phyloP scores from a whole-genome alignment of 2,888 invertebrate genomes.

The Eledona agricola region DNA sequence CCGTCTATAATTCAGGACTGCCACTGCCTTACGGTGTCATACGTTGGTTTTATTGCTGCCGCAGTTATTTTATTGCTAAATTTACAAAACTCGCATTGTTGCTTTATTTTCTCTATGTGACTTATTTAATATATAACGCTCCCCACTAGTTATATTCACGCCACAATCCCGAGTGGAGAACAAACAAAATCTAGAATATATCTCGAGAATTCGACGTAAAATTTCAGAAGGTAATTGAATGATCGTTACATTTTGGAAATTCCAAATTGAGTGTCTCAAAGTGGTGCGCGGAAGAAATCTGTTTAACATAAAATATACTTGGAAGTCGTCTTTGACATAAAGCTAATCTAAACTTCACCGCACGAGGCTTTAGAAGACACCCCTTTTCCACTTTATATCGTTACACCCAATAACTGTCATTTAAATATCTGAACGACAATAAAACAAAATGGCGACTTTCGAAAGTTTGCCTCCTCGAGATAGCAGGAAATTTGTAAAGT shows the following conservation, averaged over 20 bases:
- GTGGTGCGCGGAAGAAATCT: constrained; percentile 7
- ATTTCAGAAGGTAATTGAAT: constrained; percentile 7
- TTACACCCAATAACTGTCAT: constrained; percentile 41
- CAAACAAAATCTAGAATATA: too few relatives aligned
- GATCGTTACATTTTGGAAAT: constrained; percentile 2
- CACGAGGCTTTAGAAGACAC: constrained; percentile 26
- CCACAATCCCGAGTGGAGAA: too few relatives aligned
- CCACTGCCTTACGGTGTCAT: constrained; percentile 36
- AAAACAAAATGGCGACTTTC: constrained; percentile 36
- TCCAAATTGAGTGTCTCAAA: background rate
- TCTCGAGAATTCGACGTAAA: background rate
- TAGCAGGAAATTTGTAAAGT: constrained; percentile 32
- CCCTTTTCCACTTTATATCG: constrained; percentile 32
- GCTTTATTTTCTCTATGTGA: constrained; percentile 33
- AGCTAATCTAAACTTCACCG: constrained; percentile 40
- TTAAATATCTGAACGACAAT: constrained; percentile 37
- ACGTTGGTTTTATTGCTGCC: constrained; percentile 34
- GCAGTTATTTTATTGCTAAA: constrained; percentile 38
- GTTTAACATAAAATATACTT: constrained; percentile 25
- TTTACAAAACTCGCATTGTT: constrained; percentile 40
- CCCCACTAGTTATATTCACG: constrained; percentile 15
- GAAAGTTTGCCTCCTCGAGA: constrained; percentile 16
- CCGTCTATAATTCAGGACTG: constrained; percentile 34
- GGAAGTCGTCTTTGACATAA: constrained; percentile 30
- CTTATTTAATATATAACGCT: constrained; percentile 27